Evolutionary conservation across 2,113 vertebrate genomes (phyloP).

Genomic region (Brienomyrus brachyistius): DNA sequence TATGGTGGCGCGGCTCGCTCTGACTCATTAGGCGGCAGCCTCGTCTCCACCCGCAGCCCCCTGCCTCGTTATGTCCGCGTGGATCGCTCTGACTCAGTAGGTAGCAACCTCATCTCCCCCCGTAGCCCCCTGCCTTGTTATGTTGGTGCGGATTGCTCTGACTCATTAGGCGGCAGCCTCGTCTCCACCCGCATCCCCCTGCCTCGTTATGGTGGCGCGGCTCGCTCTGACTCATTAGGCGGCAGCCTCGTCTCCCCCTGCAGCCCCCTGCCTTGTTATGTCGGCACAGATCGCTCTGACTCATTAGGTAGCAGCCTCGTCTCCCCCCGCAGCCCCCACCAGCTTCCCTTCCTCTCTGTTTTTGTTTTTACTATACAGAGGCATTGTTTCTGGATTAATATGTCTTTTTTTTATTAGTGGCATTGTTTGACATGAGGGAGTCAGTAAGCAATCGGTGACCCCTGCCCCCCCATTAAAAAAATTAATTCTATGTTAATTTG

Average conservation of each 20-base stretch:
- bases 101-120: too few species aligned
- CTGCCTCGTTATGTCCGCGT: not conserved
- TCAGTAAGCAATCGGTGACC: not conserved
- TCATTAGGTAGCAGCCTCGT: not conserved
- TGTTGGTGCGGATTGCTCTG: too few species aligned
- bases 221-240: not conserved
- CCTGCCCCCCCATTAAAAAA: not conserved
- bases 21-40: not conserved
- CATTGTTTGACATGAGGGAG: not conserved
- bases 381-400: not conserved
- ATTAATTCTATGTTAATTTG: not conserved
- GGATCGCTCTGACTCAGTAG: too few species aligned
- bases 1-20: too few species aligned
- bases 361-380: not conserved
- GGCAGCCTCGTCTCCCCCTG: too few species aligned
- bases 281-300: too few species aligned
- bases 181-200: too few species aligned
- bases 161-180: not conserved
- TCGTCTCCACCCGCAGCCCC: too few species aligned
- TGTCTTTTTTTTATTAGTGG: not conserved
- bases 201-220: too few species aligned
- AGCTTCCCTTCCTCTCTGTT: not conserved
- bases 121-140: too few species aligned
- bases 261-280: not conserved
- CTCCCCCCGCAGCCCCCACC: not conserved